Evolutionary conservation across 2,888 invertebrate genomes (phyloP).

Genomic region (Volucella zonaria): DNA sequence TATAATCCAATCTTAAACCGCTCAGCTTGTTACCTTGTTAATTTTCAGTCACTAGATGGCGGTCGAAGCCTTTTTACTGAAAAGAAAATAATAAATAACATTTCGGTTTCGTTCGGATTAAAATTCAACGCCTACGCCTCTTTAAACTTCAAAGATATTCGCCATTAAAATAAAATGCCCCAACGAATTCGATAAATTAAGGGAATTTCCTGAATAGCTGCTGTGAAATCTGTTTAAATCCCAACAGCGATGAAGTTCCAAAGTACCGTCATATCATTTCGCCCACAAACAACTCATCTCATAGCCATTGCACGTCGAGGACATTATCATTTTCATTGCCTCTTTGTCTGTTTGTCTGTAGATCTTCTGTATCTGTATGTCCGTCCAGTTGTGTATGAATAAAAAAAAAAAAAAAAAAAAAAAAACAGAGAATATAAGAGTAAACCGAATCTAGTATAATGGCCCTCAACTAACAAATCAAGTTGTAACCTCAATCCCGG

Average conservation of each 20-base stretch:
- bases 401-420: conserved; percentile 13
- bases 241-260: conserved; percentile 51
- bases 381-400: conserved; percentile 26
- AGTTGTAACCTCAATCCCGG: conserved; percentile 64
- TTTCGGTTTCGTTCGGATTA: too few species aligned
- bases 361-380: too few species aligned
- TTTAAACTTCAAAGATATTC: too few species aligned
- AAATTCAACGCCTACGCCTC: too few species aligned
- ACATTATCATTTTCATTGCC: conserved; percentile 68
- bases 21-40: too few species aligned
- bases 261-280: conserved; percentile 31
- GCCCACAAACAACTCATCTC: conserved; percentile 25
- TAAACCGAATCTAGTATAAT: conserved; percentile 44
- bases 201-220: too few species aligned
- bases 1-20: too few species aligned
- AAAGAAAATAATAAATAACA: too few species aligned
- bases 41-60: too few species aligned
- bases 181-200: too few species aligned
- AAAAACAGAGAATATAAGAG: conserved; percentile 18
- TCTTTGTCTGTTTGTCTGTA: neutral
- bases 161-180: too few species aligned
- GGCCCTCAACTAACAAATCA: conserved; percentile 69
- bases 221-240: conserved; percentile 41
- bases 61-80: too few species aligned
- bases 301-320: conserved; percentile 62